A percentile compares a stretch with the other conserved stretches of the same genome.
Conservation (phyloP, 1,140 invertebrate species). For the Limonius californicus region DNA sequence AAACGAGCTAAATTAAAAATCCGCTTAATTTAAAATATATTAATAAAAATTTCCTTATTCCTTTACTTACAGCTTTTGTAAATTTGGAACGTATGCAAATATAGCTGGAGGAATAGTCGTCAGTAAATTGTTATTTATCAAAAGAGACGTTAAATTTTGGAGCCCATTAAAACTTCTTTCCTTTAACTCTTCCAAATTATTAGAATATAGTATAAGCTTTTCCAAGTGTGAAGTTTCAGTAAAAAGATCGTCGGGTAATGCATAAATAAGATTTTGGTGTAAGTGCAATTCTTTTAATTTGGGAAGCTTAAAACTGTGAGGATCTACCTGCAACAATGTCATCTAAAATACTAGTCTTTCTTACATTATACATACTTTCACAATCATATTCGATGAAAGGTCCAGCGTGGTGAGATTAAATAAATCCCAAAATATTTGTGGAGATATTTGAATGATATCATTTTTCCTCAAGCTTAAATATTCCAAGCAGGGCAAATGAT, state of each 20-base stretch:
- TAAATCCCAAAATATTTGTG: constrained; percentile 48
- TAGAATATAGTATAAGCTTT: constrained; percentile 43
- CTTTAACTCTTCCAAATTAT: constrained; percentile 42
- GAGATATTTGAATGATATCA: constrained; percentile 47
- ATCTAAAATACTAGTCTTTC: neutral
- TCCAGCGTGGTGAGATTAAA: constrained; percentile 48
- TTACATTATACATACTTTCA: constrained; percentile 29
- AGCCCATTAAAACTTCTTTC: constrained; percentile 40
- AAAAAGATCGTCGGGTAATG: constrained; percentile 40
- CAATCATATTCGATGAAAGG: constrained; percentile 44
- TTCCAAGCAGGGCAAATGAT: constrained; percentile 39
- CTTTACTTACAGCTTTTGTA: constrained; percentile 42
- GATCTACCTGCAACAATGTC: neutral
- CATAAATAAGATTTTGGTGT: constrained; percentile 41
- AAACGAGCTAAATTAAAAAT: too few species aligned
- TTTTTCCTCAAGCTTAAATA: constrained; percentile 54
- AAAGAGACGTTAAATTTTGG: constrained; percentile 37
- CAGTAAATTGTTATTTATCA: constrained; percentile 45
- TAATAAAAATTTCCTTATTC: too few species aligned
- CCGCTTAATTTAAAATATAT: too few species aligned
- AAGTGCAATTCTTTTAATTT: constrained; percentile 41
- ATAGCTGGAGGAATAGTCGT: constrained; percentile 34
- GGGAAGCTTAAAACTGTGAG: constrained; percentile 15
- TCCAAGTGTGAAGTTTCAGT: constrained; percentile 34
- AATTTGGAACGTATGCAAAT: constrained; percentile 38